Evolutionary conservation across 2,888 invertebrate species (phyloP).

Genomic region (Metopia argyrocephala): DNA sequence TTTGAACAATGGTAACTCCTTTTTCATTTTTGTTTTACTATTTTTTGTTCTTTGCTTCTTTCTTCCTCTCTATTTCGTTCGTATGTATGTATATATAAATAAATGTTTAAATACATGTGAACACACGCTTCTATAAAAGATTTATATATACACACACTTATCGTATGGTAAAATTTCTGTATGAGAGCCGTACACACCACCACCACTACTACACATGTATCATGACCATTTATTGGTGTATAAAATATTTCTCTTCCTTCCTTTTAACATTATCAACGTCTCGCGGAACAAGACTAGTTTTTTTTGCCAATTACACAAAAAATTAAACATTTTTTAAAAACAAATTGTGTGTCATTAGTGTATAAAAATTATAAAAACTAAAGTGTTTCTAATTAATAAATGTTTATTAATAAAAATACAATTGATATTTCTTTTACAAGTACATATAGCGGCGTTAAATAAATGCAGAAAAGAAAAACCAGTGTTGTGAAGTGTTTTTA

Average conservation of each 20-base stretch:
- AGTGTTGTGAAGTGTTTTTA: constrained; percentile 38
- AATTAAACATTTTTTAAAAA: constrained; percentile 40
- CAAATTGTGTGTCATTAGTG: constrained; percentile 23
- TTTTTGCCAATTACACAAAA: constrained; percentile 58
- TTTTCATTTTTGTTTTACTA: constrained; percentile 36
- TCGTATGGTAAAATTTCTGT: constrained; percentile 6
- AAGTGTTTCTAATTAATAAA: not conserved
- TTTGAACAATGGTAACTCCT: constrained; percentile 34
- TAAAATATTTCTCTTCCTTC: constrained; percentile 68
- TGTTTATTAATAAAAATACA: constrained; percentile 3
- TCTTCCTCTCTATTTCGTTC: constrained; percentile 42
- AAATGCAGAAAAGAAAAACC: not conserved
- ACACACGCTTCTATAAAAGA: constrained; percentile 37
- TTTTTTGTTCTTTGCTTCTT: constrained; percentile 20
- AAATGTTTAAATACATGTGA: constrained; percentile 39
- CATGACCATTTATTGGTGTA: constrained; percentile 64
- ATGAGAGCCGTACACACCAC: constrained; percentile 28
- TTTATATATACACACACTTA: constrained; percentile 36
- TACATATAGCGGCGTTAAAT: not conserved
- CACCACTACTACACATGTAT: constrained; percentile 52
- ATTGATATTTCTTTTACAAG: not conserved
- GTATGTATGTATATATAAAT: constrained; percentile 39
- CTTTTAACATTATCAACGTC: constrained; percentile 67
- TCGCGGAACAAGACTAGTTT: constrained; percentile 64
- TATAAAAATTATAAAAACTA: constrained; percentile 19